Conservation (phyloP, 2,888 invertebrate species). For the Phaonia tiefii region DNA sequence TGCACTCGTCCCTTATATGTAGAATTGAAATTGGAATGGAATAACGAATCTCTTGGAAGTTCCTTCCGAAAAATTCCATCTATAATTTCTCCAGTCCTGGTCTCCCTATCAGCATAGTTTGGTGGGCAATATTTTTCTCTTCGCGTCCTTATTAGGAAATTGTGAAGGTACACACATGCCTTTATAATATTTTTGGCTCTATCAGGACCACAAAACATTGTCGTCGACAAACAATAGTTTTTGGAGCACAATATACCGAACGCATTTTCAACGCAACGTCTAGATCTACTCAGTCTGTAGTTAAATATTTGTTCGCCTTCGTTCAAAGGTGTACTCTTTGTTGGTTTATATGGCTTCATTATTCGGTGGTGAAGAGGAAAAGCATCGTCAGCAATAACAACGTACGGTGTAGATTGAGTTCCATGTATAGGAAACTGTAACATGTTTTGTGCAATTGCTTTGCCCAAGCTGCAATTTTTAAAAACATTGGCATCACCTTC, state of each 20-base stretch:
- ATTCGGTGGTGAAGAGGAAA: constrained; percentile 19
- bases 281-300: constrained; percentile 17
- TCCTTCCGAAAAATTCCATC: no score
- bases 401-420: not conserved
- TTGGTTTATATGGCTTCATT: no score
- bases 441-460: constrained; percentile 27
- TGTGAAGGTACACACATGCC: constrained; percentile 8
- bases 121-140: not conserved
- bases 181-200: not conserved
- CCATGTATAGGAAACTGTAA: not conserved
- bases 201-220: no score
- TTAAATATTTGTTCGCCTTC: constrained; percentile 12
- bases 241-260: constrained; percentile 34
- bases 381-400: constrained; percentile 35
- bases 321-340: no score
- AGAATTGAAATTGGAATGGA: not conserved
- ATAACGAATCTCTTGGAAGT: not conserved
- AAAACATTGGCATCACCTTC: constrained; percentile 38
- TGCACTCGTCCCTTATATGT: not conserved
- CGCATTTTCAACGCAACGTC: constrained; percentile 36
- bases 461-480: constrained; percentile 18
- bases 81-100: not conserved
- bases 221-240: constrained; percentile 17
- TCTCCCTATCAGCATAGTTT: not conserved
- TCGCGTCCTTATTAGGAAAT: not conserved